Evolutionary conservation across 2,113 vertebrate genomes (phyloP).

Genomic region (Tragelaphus buxtoni): DNA sequence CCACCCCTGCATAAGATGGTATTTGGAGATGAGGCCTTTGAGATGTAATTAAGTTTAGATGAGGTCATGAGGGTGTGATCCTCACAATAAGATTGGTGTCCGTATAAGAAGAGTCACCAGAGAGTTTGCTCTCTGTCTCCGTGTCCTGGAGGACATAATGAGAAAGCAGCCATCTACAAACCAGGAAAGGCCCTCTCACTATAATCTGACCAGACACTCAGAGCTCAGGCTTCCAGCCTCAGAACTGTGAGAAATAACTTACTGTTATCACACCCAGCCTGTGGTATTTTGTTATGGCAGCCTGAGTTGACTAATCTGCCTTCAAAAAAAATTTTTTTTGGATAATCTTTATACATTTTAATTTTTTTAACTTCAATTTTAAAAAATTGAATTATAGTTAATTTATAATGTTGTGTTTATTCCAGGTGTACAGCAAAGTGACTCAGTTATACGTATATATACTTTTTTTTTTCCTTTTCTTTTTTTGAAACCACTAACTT

Average conservation of each 20-base stretch:
- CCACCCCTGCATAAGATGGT: accelerated
- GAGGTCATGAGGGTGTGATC: background rate
- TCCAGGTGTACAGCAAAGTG: background rate
- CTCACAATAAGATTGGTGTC: background rate
- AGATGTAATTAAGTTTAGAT: background rate
- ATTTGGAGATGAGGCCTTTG: background rate
- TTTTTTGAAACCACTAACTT: background rate
- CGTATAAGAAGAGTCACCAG: background rate
- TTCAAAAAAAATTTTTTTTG: background rate
- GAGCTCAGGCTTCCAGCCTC: background rate
- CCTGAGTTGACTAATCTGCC: background rate
- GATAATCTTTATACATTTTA: background rate
- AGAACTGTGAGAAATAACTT: background rate
- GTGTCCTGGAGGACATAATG: background rate
- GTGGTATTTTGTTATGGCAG: background rate
- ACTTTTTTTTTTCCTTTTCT: background rate
- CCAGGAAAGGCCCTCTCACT: background rate
- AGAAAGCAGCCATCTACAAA: background rate
- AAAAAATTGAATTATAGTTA: background rate
- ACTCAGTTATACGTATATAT: background rate
- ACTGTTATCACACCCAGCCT: background rate
- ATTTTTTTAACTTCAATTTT: background rate
- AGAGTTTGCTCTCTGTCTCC: background rate
- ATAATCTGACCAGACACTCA: background rate
- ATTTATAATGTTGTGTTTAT: background rate